Base-by-base conservation (phyloP, 2,113 vertebrate genomes). In the Lasiurus borealis region DNA sequence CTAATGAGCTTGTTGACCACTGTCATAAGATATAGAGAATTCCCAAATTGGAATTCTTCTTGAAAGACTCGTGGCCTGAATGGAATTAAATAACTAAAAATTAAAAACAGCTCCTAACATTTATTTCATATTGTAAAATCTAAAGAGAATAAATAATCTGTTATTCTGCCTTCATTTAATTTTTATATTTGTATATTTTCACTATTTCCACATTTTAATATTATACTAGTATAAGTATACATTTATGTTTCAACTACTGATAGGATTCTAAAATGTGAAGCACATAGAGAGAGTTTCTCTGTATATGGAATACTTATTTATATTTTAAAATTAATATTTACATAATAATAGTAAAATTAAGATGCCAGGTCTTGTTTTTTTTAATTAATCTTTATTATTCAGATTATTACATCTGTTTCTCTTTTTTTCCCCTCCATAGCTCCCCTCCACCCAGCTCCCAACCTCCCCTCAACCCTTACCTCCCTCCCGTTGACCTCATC, bases 51-150 rank as follows among this genome's bases (percentile, higher is more conserved):
- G 16, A 57, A 68, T 85, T 93, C n/a, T 75, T 84, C 44, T 59
- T 89, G 29, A 44, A 83, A 80, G 54, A 92, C 21, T 89, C 10
- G 50, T 57, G 48, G 27, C 10, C 34, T 66, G 13, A 94, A 34
- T 86, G 7, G 10, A 75, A 72, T 82, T 89, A 87, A 73, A 8
- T 92, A 95, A 84, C 44, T 92, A 86, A 85, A 91, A 94, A 54
- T 50, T 68, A n/a, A 76, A 46, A 92, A 46, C 8, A 89, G 12
- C 31, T 92, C 7, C 52, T 89, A 40, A 34, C 5, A 85, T 72
- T 93, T 72, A 72, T 46, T 71, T 94, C 64, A 23, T 94, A 48
- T 80, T 85, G 3, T 85, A 64, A 88, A 40, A 80, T 94, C 52
- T 90, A 40, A 76, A 93, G 36, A 62, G 12, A 54, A n/a, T n/a